A percentile compares a stretch with the other conserved stretches of the same genome.
Evolutionary conservation across 2,797 vertebrate genomes (phyloP).

Genomic region (Pogonophryne albipinna): DNA sequence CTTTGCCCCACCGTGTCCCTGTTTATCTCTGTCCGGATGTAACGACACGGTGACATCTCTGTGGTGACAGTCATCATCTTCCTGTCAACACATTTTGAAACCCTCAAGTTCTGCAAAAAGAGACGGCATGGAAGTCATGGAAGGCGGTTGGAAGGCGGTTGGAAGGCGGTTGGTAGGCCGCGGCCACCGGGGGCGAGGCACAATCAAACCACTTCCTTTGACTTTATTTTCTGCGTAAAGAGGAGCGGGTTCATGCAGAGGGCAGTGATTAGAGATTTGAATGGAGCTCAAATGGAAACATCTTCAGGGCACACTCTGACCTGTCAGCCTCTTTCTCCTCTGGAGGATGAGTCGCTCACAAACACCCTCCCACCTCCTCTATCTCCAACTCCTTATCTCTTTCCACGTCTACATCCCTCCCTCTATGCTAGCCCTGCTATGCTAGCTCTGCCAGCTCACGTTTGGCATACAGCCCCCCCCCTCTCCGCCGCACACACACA

Average conservation of each 20-base stretch:
- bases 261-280: constrained; percentile 92
- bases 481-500: constrained; percentile 25
- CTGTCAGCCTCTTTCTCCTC: constrained; percentile 90
- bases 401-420: constrained; percentile 29
- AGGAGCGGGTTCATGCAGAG: constrained; percentile 89
- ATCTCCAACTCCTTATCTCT: constrained; percentile 35
- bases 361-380: constrained; percentile 25
- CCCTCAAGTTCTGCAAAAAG: background rate
- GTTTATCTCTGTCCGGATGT: constrained; percentile 35
- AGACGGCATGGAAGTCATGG: background rate
- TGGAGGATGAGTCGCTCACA: constrained; percentile 69
- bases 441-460: constrained; percentile 77
- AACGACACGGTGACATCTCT: constrained; percentile 35
- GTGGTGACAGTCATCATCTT: constrained; percentile 35
- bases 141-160: background rate
- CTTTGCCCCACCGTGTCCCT: constrained; percentile 44
- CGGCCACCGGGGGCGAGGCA: constrained; percentile 15
- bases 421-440: constrained; percentile 58
- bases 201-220: constrained; percentile 26
- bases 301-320: constrained; percentile 92
- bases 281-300: constrained; percentile 89
- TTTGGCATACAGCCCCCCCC: constrained; percentile 60
- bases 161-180: too few species aligned
- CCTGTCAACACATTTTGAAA: constrained; percentile 37
- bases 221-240: background rate